These are phyloP conservation scores for Tenualosa thibaudeaui DNA, from an alignment of 2,797 vertebrate genomes.

Conservation along the genomic window DNA sequence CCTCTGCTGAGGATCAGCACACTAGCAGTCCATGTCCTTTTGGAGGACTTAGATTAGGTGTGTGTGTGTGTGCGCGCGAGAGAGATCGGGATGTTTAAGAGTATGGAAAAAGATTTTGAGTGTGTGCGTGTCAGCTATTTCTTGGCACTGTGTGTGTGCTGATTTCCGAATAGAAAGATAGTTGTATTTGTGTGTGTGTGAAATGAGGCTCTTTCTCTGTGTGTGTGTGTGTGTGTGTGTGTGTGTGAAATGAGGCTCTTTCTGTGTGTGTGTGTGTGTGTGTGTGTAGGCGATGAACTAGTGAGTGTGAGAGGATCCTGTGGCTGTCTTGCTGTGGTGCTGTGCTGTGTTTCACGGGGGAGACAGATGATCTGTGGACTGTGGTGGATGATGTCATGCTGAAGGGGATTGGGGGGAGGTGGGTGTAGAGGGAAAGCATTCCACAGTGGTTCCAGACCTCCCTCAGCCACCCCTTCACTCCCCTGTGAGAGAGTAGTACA, in stretches of 20 bases:
- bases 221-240: conserved; percentile 35
- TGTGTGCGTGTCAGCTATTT: not conserved
- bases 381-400: conserved; percentile 54
- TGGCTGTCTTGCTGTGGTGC: not conserved
- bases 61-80: not conserved
- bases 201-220: not conserved
- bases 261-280: too few species aligned
- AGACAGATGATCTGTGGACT: not conserved
- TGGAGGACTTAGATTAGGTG: not conserved
- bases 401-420: conserved; percentile 28
- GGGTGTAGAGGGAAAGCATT: conserved; percentile 46
- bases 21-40: not conserved
- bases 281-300: not conserved
- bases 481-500: not conserved
- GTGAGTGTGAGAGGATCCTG: not conserved
- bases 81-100: too few species aligned
- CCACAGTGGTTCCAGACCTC: conserved; percentile 51
- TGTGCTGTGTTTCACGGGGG: not conserved
- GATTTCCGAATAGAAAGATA: not conserved
- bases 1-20: not conserved
- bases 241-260: not conserved
- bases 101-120: not conserved
- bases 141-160: not conserved
- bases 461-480: conserved; percentile 2
- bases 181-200: not conserved